phyloP scores from a whole-genome alignment of 1,140 invertebrate species.

The Pseudoatta argentina region DNA sequence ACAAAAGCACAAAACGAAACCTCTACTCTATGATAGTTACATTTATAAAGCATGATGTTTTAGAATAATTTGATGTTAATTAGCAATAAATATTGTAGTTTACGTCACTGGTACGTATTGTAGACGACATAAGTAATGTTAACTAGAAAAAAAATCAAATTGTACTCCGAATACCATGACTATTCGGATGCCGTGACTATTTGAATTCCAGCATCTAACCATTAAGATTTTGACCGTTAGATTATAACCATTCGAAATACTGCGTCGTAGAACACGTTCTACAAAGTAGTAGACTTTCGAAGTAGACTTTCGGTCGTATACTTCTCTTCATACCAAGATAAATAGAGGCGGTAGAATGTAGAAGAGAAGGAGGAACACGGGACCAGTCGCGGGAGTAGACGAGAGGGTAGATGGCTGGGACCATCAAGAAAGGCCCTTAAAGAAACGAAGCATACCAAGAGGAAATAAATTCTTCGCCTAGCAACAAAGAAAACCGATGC shows the following conservation, averaged over 20 bases:
- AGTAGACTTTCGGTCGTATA: conserved; percentile 13
- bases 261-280: conserved; percentile 39
- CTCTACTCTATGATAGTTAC: background rate
- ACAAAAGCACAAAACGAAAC: background rate
- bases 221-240: conserved; percentile 34
- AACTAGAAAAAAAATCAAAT: background rate
- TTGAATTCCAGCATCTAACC: background rate
- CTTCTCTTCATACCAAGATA: conserved; percentile 60
- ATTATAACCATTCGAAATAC: conserved; percentile 32
- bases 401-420: conserved; percentile 1
- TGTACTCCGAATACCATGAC: background rate
- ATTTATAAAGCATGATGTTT: background rate
- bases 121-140: background rate
- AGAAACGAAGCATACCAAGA: conserved; percentile 3
- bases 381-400: conserved; percentile 7
- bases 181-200: background rate
- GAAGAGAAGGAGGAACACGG: background rate
- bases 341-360: conserved; percentile 37
- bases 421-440: conserved; percentile 47
- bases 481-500: conserved; percentile 37
- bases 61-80: background rate
- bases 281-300: conserved; percentile 36
- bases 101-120: background rate
- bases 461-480: conserved; percentile 30
- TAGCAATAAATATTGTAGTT: background rate